Evolutionary conservation across 2,797 vertebrate species (phyloP), one percentile per base, ranked within the genome.

Genomic region (Glyptemys insculpta): DNA sequence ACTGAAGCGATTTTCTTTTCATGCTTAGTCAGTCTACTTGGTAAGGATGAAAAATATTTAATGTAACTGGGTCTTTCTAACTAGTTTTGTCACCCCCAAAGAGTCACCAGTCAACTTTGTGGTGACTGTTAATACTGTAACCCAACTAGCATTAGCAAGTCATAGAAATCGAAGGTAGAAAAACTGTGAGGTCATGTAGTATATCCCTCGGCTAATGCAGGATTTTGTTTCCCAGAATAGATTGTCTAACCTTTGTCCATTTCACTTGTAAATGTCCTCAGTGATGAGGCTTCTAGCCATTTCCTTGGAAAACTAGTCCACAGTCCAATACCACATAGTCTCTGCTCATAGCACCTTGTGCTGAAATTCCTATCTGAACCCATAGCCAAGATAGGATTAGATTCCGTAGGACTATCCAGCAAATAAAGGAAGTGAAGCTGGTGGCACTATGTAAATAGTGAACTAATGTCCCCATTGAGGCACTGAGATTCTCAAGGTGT

Each of bases 211-310:
- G 85, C 47, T 91, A 95, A 96, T 89, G 85, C 23, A 49, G 74
- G 15, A 78, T 16, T 62, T 62, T 49, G 27, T 18, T 47, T 29
- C 12, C 44, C 15, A 76, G 88, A 90, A 74, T 81, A 85, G 44
- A 72, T 94, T 95, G 54, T 59, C 86, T 59, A 91, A 53, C 95
- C 93, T 97, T 95, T 91, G 86, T 94, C 89, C 90, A 88, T 87
- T 96, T 92, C 65, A 92, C 87, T 96, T 96, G 91, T 92, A 95
- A 95, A 94, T 50, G 88, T 85, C 94, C 95, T 87, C 94, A 96
- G 57, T 79, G 96, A 96, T 97, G 94, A 96, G 84, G 74, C 57
- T 94, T 85, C 85, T 83, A 94, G 91, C 79, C 90, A 94, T 91
- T 97, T 89, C 90, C 65, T 90, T 49, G 27, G 83, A 91, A 94